These are phyloP conservation scores for Ceratoteleas bidentatus DNA, from an alignment of 1,140 invertebrate species.

Conservation along the genomic window DNA sequence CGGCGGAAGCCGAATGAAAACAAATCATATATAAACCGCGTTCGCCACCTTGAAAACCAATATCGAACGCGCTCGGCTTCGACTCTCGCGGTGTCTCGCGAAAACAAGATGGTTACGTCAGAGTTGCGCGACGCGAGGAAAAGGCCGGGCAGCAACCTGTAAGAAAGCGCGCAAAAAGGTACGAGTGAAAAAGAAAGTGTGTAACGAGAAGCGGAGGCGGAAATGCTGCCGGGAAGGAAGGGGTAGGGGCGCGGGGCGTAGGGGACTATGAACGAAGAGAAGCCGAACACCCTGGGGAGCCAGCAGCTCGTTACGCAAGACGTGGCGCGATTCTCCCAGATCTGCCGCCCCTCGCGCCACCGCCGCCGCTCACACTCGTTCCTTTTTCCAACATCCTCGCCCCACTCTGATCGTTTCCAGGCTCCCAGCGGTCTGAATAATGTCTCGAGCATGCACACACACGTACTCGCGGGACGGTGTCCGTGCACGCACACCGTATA, in stretches of 20 bases:
- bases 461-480: not conserved
- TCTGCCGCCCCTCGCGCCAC: conserved; percentile 58
- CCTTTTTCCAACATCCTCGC: conserved; percentile 49
- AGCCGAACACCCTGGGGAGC: conserved; percentile 77
- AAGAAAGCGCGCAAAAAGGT: conserved; percentile 36
- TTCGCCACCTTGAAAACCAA: conserved; percentile 61
- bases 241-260: conserved; percentile 19
- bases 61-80: conserved; percentile 63
- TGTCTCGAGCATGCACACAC: conserved; percentile 52
- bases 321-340: conserved; percentile 74
- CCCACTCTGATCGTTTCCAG: conserved; percentile 52
- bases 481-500: conserved; percentile 32
- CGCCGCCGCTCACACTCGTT: conserved; percentile 49
- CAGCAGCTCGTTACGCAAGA: conserved; percentile 80
- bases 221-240: conserved; percentile 57
- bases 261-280: conserved; percentile 58
- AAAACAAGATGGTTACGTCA: conserved; percentile 72
- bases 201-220: conserved; percentile 52
- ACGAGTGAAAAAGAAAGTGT: conserved; percentile 59
- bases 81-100: conserved; percentile 65
- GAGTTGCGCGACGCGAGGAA: conserved; percentile 60
- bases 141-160: conserved; percentile 16
- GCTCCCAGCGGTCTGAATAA: conserved; percentile 59
- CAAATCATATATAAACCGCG: conserved; percentile 64
- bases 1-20: conserved; percentile 64